Evolutionary conservation across 2,888 invertebrate genomes (phyloP).

Genomic region (Masnerella sp.): DNA sequence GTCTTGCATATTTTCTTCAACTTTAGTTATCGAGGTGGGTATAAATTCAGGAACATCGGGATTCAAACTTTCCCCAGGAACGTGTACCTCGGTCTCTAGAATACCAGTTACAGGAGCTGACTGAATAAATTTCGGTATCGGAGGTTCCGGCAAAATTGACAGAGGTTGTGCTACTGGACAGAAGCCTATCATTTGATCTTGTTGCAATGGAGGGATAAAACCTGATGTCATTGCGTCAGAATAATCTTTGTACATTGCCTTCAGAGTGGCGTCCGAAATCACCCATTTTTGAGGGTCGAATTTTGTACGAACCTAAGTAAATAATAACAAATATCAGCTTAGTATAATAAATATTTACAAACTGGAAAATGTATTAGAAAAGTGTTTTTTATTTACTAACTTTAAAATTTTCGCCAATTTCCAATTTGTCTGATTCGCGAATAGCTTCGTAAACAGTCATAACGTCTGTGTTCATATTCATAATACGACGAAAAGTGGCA

Average conservation of each 20-base stretch:
- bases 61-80: conserved; percentile 83
- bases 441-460: conserved; percentile 91
- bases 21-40: conserved; percentile 78
- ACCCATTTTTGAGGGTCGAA: conserved; percentile 94
- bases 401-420: conserved; percentile 87
- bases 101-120: conserved; percentile 72
- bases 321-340: too few species aligned
- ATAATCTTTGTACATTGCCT: conserved; percentile 55
- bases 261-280: conserved; percentile 81
- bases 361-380: too few species aligned
- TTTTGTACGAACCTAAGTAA: conserved; percentile 86
- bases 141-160: conserved; percentile 85
- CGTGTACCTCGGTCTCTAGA: conserved; percentile 67
- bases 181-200: conserved; percentile 69
- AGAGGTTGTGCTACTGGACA: conserved; percentile 82
- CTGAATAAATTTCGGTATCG: conserved; percentile 82
- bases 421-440: conserved; percentile 90
- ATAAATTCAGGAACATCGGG: conserved; percentile 93
- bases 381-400: conserved; percentile 77
- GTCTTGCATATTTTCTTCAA: conserved; percentile 8
- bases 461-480: conserved; percentile 81
- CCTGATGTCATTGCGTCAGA: neutral
- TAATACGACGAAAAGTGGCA: conserved; percentile 96
- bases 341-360: too few species aligned
- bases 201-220: conserved; percentile 7